These are phyloP conservation scores for Halocynthia roretzi DNA, from an alignment of 23 tunicate species.

Conservation along the genomic window DNA sequence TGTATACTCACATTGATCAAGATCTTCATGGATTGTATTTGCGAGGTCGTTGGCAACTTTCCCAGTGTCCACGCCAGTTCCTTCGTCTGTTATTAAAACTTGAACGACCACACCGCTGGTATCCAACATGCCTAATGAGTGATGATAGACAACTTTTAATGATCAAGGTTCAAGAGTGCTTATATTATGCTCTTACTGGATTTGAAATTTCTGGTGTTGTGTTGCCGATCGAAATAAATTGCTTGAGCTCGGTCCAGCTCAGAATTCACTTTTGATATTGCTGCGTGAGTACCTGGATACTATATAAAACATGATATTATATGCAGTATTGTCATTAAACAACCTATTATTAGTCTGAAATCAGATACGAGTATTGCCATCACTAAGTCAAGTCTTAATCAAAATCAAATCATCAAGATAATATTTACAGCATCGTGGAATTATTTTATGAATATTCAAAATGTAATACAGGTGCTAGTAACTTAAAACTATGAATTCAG, in stretches of 20 bases:
- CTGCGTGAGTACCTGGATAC: slow-evolving; percentile 12
- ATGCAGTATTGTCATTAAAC: too few relatives aligned
- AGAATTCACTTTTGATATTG: slow-evolving; percentile 12
- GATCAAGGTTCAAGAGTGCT: not conserved
- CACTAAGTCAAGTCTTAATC: too few relatives aligned
- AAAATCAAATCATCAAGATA: too few relatives aligned
- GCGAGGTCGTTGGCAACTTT: slow-evolving; percentile 50
- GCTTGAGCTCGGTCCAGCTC: not conserved
- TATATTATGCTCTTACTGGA: not conserved
- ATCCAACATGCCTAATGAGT: too few relatives aligned
- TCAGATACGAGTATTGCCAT: too few relatives aligned
- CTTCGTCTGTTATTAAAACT: slow-evolving; percentile 63
- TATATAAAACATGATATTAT: not conserved
- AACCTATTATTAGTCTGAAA: too few relatives aligned
- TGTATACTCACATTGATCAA: slow-evolving; percentile 14
- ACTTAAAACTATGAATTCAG: too few relatives aligned
- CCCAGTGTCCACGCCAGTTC: slow-evolving; percentile 37
- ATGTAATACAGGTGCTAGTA: too few relatives aligned
- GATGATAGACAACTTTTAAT: too few relatives aligned
- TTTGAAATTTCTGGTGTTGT: not conserved
- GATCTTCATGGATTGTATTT: not conserved
- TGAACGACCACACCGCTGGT: slow-evolving; percentile 18
- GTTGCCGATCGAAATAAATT: not conserved
- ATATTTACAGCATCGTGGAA: too few relatives aligned
- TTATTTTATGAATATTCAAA: too few relatives aligned